Percentiles rank a stretch among this genome's conserved stretches.
Conservation (phyloP, 2,888 invertebrate genomes). For the Schizaphis graminum region DNA sequence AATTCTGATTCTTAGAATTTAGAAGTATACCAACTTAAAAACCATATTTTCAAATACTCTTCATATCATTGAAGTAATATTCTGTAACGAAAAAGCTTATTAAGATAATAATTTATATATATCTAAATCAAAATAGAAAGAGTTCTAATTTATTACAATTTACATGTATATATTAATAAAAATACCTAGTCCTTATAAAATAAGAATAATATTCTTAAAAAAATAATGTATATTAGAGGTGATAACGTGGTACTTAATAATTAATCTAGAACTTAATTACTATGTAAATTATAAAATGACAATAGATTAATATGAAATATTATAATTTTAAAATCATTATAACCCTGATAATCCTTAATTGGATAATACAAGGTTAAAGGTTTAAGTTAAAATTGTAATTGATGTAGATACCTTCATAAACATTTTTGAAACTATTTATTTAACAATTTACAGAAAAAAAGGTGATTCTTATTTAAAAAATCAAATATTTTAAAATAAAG, state of each 20-base stretch:
- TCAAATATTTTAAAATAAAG: background rate
- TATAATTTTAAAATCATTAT: background rate
- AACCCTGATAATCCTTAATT: background rate
- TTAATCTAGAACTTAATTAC: background rate
- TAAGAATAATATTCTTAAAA: background rate
- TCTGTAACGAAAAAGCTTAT: background rate
- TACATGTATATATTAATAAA: too few species aligned
- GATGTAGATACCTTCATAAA: too few species aligned
- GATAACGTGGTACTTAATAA: background rate
- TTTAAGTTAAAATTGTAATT: background rate
- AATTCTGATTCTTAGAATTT: background rate
- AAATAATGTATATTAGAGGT: background rate
- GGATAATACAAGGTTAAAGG: background rate
- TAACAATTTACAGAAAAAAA: background rate
- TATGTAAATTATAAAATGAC: background rate
- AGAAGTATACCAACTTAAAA: background rate
- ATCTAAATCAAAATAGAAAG: background rate
- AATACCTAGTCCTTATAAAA: too few species aligned
- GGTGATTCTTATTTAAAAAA: background rate
- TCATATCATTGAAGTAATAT: background rate
- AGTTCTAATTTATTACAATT: background rate
- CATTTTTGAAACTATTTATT: too few species aligned
- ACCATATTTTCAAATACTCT: background rate
- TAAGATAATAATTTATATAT: background rate
- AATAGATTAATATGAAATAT: background rate